Base-by-base conservation (phyloP, 2,113 vertebrate species). In the Tiliqua scincoides region DNA sequence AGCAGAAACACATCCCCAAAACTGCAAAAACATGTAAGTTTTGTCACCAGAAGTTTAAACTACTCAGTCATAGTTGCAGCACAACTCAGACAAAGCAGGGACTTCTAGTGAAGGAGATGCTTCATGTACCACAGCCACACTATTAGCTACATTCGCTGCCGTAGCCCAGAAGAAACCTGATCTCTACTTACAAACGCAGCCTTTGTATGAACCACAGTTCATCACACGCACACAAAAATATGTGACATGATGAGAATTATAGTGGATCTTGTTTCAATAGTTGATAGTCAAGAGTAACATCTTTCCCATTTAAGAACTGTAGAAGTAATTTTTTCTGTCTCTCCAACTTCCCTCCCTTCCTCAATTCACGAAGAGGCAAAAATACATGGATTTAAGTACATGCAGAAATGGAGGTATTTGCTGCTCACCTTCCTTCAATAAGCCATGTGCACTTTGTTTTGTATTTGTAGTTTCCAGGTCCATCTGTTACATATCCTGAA, bases 361-460 rank as follows among this genome's bases (percentile, higher is more conserved):
- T 12, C 54, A 57, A 57, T 15, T 30, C 27, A 30, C 27, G 40
- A 23, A 40, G 23, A 48, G 10, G 4, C 37, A 27, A 62, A 54
- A 40, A 75, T 67, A 7, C 0, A 54, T 1, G 57, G n/a, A 54
- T 0, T 0, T 63, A 20, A 63, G 11, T 73, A 4, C 6, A 65
- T 1, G 20, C 20, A 74, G 82, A 78, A 2, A 6, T 23, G 25
- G n/a, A 57, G 54, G 4, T 18, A 20, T 11, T 89, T 79, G 40
- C 0, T 48, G 96, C 98, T 98, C 93, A 99, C 99, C 97, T 97
- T 95, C 98, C 99, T 91, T 99, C 98, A 67, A 99, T 99, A 1
- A 99, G 98, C 99, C 99, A 99, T 0, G 99, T 99, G 92, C 99
- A 99, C 87, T 99, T 99, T 1, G 98, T 99, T 96, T 99, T 99